Evolutionary conservation across 2,113 vertebrate genomes (phyloP), one percentile per base, ranked within the genome.

Genomic region (Eublepharis macularius): DNA sequence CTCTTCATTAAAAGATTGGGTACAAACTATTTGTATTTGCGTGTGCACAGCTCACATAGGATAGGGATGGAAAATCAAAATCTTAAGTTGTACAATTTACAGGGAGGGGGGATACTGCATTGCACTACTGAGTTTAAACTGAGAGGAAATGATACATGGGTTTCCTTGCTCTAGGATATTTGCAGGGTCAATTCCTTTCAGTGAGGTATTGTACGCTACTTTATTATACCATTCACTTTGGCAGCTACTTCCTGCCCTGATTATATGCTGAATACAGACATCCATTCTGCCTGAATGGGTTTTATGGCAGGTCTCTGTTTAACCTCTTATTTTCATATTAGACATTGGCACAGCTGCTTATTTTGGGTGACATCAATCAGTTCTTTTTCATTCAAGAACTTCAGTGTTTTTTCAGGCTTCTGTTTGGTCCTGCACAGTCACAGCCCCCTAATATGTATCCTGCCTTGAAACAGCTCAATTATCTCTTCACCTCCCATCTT

Each of bases 41-140:
- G 29, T 75, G 76, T 83, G 24, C 80, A 77, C 1, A 16, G 65
- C 60, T 91, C 70, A 75, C 87, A 81, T n/a, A 87, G 41, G 10
- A 78, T 87, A 92, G 91, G 81, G 83, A 57, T 89, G 82, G n/a
- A 74, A 91, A 91, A 90, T 74, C 72, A 75, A 45, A 92, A 85
- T 26, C 80, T 57, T 10, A 0, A 63, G 5, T n/a, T 19, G 70
- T 74, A 72, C 11, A 86, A 85, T 77, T 66, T 70, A 57, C 34
- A 84, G 68, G 77, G 89, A 92, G 72, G 32, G 83, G 77, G 74
- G 88, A 92, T 24, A 80, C 8, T 17, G 73, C 47, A 8, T 12
- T 88, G 19, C 75, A 34, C 3, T 78, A 84, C 54, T 24, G 14
- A 9, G 1, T 77, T 91, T 32, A 82, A 84, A 81, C 26, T 49